Percentiles rank a stretch among this genome's conserved stretches.
These are phyloP conservation scores for Hoplias malabaricus DNA, from an alignment of 2,113 vertebrate species.

Conservation along the genomic window DNA sequence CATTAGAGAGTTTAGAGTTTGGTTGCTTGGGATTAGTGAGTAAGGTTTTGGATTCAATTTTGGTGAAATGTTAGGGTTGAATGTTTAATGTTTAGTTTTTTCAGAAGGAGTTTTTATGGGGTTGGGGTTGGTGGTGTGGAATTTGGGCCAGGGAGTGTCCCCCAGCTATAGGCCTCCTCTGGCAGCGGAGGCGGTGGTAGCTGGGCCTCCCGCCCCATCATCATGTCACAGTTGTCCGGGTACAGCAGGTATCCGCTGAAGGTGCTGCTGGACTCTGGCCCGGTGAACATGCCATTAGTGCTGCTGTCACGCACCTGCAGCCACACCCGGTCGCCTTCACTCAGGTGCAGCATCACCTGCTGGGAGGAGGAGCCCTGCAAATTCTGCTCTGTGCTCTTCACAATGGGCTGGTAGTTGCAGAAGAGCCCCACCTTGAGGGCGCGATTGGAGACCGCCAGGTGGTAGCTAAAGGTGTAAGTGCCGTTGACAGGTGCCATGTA, in stretches of 20 bases:
- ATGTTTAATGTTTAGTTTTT: neutral
- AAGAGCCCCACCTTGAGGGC: constrained; percentile 67
- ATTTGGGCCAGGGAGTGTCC: too few relatives aligned
- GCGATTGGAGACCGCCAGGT: constrained; percentile 43
- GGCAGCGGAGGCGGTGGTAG: rapidly evolving
- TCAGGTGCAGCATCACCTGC: constrained; percentile 62
- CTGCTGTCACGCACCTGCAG: constrained; percentile 59
- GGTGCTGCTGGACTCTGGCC: constrained; percentile 59
- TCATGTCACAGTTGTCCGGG: constrained; percentile 63
- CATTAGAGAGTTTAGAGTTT: too few relatives aligned
- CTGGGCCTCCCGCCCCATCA: constrained; percentile 37
- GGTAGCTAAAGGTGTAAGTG: constrained; percentile 71
- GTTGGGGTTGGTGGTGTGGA: neutral
- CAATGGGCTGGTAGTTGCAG: constrained; percentile 52
- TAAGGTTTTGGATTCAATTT: neutral
- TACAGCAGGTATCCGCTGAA: constrained; percentile 71
- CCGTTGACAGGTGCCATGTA: constrained; percentile 66
- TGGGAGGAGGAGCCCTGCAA: constrained; percentile 60
- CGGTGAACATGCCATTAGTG: constrained; percentile 64
- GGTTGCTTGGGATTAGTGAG: neutral
- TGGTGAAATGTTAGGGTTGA: neutral
- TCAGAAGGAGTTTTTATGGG: neutral
- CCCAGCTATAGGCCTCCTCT: constrained; percentile 26
- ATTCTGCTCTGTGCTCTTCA: constrained; percentile 57
- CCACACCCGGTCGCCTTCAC: constrained; percentile 62